Evolutionary conservation across 2,888 invertebrate species (phyloP).

Genomic region (Artemia sinica): DNA sequence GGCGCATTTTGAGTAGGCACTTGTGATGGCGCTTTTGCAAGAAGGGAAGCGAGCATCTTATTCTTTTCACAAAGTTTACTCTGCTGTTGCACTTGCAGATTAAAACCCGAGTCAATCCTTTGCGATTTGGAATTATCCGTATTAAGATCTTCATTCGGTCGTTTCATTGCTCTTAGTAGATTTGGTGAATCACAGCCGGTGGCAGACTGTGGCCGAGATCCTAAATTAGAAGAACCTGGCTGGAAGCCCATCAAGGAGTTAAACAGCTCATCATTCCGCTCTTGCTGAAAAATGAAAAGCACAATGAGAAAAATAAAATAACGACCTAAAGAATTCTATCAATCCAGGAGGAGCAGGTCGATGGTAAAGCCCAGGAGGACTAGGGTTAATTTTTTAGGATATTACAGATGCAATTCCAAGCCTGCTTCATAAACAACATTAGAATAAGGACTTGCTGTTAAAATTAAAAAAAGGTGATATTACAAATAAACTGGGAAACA

Average conservation of each 20-base stretch:
- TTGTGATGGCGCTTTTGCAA: slow-evolving; percentile 53
- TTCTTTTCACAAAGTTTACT: slow-evolving; percentile 63
- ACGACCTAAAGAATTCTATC: too few relatives aligned
- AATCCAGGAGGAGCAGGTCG: too few relatives aligned
- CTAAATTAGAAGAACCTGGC: neutral
- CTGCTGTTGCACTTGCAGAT: slow-evolving; percentile 25
- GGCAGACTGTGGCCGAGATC: slow-evolving; percentile 40
- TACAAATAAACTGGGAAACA: too few relatives aligned
- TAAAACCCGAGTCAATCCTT: slow-evolving; percentile 6
- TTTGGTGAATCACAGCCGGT: slow-evolving; percentile 28
- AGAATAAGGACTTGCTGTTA: too few relatives aligned
- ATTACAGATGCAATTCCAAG: too few relatives aligned
- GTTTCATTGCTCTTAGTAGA: slow-evolving; percentile 32
- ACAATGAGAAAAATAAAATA: too few relatives aligned
- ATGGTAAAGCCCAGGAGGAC: too few relatives aligned
- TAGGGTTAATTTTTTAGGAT: too few relatives aligned
- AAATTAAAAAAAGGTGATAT: too few relatives aligned
- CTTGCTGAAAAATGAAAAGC: slow-evolving; percentile 27
- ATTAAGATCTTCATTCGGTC: slow-evolving; percentile 43
- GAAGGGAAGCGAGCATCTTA: slow-evolving; percentile 61
- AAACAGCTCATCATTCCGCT: slow-evolving; percentile 39
- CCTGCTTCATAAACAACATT: too few relatives aligned
- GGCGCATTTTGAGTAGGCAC: slow-evolving; percentile 48
- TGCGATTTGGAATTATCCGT: slow-evolving; percentile 35
- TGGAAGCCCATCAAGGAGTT: slow-evolving; percentile 39